A percentile compares a stretch with the other conserved stretches of the same genome.
Evolutionary conservation across 2,888 invertebrate species (phyloP).

Genomic region (Tipula lateralis): DNA sequence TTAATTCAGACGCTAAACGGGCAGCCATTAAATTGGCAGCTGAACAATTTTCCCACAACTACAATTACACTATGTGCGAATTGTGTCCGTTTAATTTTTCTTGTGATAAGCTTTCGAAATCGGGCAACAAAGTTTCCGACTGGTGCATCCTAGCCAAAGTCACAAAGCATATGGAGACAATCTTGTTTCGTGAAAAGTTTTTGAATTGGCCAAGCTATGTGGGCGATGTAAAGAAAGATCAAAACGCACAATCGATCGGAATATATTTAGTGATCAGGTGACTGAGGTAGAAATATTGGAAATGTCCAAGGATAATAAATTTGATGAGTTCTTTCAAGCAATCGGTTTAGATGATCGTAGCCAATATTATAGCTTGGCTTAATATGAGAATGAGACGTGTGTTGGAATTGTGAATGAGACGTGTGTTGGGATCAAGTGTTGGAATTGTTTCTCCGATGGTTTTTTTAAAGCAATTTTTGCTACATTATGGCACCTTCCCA

Average conservation of each 20-base stretch:
- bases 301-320: slow-evolving; percentile 69
- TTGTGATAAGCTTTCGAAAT: slow-evolving; percentile 45
- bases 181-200: slow-evolving; percentile 90
- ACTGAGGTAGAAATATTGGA: slow-evolving; percentile 54
- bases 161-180: slow-evolving; percentile 89
- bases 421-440: no score
- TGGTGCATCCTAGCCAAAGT: slow-evolving; percentile 87
- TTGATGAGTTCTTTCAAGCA: slow-evolving; percentile 62
- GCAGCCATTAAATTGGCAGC: slow-evolving; percentile 72
- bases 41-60: slow-evolving; percentile 72
- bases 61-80: slow-evolving; percentile 78
- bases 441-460: no score
- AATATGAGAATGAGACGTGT: slow-evolving; percentile 43
- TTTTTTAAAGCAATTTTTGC: no score
- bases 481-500: no score
- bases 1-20: slow-evolving; percentile 64
- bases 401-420: no score
- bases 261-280: slow-evolving; percentile 57
- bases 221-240: slow-evolving; percentile 57
- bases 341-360: slow-evolving; percentile 58
- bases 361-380: slow-evolving; percentile 58
- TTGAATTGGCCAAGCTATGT: slow-evolving; percentile 90
- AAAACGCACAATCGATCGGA: slow-evolving; percentile 58
- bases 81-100: slow-evolving; percentile 68
- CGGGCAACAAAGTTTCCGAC: slow-evolving; percentile 56